phyloP scores from a whole-genome alignment of 2,888 invertebrate genomes.

The Abscondita cerata region DNA sequence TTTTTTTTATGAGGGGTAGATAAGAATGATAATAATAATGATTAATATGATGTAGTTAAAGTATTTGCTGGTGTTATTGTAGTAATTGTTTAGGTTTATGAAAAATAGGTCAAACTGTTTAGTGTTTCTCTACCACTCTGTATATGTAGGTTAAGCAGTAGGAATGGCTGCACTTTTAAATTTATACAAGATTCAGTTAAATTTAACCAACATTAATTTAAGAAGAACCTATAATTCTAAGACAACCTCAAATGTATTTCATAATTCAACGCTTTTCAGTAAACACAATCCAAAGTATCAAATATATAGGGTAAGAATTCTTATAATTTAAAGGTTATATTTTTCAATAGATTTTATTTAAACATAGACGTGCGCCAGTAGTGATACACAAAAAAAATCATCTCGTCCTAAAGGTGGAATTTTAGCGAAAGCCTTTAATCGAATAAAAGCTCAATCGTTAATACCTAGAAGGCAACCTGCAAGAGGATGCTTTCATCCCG shows the following conservation, averaged over 20 bases:
- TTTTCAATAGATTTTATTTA: conserved; percentile 25
- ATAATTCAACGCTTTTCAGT: conserved; percentile 23
- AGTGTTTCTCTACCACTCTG: too few relatives aligned
- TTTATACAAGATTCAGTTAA: conserved; percentile 27
- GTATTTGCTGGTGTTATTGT: too few relatives aligned
- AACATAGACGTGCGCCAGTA: conserved; percentile 34
- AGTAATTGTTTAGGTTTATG: too few relatives aligned
- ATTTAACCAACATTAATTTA: conserved; percentile 23
- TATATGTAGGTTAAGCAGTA: too few relatives aligned
- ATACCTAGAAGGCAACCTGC: conserved; percentile 60
- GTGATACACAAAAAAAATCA: conserved; percentile 23
- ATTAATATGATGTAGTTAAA: too few relatives aligned
- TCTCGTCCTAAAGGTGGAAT: conserved; percentile 39
- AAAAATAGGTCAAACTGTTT: too few relatives aligned
- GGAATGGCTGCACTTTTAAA: conserved; percentile 33
- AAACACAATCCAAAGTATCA: conserved; percentile 22
- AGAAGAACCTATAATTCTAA: conserved; percentile 20
- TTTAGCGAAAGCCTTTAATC: conserved; percentile 47
- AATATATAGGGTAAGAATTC: conserved; percentile 35
- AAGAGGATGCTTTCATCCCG: conserved; percentile 92
- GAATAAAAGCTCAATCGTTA: conserved; percentile 41
- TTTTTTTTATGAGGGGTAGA: too few relatives aligned
- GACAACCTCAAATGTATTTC: conserved; percentile 17
- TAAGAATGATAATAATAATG: too few relatives aligned
- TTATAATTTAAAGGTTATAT: conserved; percentile 21